These are phyloP conservation scores for Stylophora pistillata DNA, from an alignment of 64 coral and sea anemone genomes.

Conservation along the genomic window DNA sequence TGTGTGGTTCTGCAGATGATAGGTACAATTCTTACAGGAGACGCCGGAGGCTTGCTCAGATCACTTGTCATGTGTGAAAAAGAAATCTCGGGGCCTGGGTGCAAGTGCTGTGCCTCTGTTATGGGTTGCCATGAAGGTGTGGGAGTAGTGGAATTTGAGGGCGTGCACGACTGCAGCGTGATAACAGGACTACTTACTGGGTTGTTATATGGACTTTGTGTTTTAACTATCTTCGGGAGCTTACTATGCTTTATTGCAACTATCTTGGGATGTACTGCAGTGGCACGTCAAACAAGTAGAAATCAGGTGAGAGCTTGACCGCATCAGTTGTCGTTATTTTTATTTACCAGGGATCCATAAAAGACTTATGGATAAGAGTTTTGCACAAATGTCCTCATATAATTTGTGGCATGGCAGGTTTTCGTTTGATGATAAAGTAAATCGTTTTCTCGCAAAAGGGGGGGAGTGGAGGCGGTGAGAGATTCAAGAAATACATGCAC, in stretches of 20 bases:
- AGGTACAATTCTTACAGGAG: constrained; percentile 86
- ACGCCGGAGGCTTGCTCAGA: constrained; percentile 72
- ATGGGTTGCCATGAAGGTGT: constrained; percentile 45
- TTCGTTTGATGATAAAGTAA: no score
- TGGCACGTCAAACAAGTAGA: constrained; percentile 73
- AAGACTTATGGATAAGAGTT: no score
- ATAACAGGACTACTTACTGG: constrained; percentile 76
- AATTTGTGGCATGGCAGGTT: no score
- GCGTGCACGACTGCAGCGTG: constrained; percentile 61
- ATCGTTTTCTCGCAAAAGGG: no score
- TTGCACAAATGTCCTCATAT: no score
- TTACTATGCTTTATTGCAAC: constrained; percentile 88
- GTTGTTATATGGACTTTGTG: constrained; percentile 81
- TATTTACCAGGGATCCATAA: not conserved
- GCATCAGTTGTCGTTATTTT: not conserved
- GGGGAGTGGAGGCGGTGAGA: no score
- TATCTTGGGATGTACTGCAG: constrained; percentile 87
- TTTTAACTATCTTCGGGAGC: constrained; percentile 87
- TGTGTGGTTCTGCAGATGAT: constrained; percentile 94
- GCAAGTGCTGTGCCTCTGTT: constrained; percentile 74
- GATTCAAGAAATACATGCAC: no score
- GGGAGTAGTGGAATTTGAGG: constrained; percentile 59
- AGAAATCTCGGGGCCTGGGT: not conserved
- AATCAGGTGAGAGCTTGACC: constrained; percentile 54
- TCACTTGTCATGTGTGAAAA: constrained; percentile 70